Conservation (phyloP, 2,888 invertebrate genomes). For the Macropis europaea region DNA sequence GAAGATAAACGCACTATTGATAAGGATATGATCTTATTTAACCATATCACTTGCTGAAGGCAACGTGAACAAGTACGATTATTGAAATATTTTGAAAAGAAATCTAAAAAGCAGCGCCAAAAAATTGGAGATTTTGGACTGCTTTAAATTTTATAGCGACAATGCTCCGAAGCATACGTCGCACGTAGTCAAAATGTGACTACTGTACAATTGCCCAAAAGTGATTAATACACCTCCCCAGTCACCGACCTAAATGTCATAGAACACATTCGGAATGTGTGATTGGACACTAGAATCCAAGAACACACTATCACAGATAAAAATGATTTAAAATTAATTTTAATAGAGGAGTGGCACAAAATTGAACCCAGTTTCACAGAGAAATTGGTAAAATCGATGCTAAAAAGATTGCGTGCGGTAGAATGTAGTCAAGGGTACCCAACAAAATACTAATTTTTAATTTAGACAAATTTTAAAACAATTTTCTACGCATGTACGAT, state of each 20-base stretch:
- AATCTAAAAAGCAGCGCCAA: background rate
- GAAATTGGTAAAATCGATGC: background rate
- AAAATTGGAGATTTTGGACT: background rate
- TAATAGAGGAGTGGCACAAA: background rate
- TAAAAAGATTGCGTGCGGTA: background rate
- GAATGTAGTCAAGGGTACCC: no score
- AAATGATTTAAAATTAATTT: background rate
- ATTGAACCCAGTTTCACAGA: background rate
- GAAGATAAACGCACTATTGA: no score
- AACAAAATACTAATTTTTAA: no score
- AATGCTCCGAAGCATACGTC: constrained; percentile 1
- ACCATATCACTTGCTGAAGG: no score
- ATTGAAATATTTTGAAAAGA: constrained; percentile 8
- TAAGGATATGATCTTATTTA: no score
- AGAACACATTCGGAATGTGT: background rate
- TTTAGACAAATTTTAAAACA: no score
- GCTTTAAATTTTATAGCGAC: background rate
- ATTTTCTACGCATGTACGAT: no score
- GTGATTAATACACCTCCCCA: background rate
- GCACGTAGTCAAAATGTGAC: background rate
- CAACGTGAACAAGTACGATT: background rate
- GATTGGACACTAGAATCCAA: background rate
- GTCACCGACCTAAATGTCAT: background rate
- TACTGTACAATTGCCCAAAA: constrained; percentile 9
- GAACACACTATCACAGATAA: constrained; percentile 4